Conservation (phyloP, 1,140 invertebrate species). For the Drosophila trapezifrons region DNA sequence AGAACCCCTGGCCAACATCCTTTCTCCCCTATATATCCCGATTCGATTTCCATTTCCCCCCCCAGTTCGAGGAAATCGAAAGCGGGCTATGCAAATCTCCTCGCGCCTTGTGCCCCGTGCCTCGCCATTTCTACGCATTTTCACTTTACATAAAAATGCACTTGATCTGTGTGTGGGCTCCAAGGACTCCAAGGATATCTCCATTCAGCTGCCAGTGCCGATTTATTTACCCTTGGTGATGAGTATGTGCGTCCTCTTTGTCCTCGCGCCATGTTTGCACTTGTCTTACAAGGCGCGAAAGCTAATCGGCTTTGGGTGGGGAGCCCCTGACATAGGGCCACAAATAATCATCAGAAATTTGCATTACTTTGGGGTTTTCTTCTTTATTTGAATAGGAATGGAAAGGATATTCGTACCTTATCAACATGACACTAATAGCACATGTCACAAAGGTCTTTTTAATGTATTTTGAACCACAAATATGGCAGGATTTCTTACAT, state of each 20-base stretch:
- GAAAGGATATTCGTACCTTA: not conserved
- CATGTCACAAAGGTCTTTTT: not conserved
- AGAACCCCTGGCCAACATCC: constrained; percentile 8
- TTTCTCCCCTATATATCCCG: not conserved
- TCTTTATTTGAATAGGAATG: not conserved
- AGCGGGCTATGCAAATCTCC: constrained; percentile 68
- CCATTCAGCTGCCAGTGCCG: constrained; percentile 53
- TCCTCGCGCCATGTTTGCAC: constrained; percentile 27
- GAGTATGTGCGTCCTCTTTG: constrained; percentile 12
- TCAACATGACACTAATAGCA: not conserved
- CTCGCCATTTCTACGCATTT: constrained; percentile 62
- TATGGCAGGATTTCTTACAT: not conserved
- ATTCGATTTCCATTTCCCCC: constrained; percentile 9
- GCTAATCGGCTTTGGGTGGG: constrained; percentile 64
- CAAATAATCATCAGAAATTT: constrained; percentile 12
- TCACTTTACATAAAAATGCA: constrained; percentile 79
- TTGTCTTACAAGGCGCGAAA: constrained; percentile 54
- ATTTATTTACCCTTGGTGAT: constrained; percentile 58
- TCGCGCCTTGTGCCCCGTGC: constrained; percentile 15
- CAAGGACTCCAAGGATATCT: constrained; percentile 42
- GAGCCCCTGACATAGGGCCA: not conserved
- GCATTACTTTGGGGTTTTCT: constrained; percentile 7
- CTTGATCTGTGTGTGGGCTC: constrained; percentile 55
- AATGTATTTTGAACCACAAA: not conserved
- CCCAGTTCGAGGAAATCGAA: constrained; percentile 33